Conservation (phyloP, 2,113 vertebrate genomes). For the Cygnus buccinator region DNA sequence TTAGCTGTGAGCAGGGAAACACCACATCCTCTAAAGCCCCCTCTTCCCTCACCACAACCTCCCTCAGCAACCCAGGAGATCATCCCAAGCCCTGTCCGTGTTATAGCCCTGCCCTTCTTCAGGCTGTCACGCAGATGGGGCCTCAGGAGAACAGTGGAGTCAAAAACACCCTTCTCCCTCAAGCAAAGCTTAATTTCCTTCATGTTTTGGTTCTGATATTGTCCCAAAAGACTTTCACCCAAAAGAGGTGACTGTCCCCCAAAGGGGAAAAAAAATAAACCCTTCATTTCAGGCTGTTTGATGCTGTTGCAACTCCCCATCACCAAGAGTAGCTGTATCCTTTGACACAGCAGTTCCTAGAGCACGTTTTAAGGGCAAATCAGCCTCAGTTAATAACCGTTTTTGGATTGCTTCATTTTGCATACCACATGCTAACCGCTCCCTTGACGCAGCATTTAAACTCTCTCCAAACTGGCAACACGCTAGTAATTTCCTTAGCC, state of each 20-base stretch:
- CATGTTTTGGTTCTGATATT: background rate
- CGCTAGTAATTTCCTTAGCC: constrained; percentile 36
- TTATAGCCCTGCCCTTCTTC: background rate
- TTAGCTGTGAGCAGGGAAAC: background rate
- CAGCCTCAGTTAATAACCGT: constrained; percentile 61
- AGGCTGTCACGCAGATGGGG: background rate
- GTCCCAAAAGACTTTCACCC: background rate
- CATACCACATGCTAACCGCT: constrained; percentile 64
- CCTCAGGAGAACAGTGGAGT: background rate
- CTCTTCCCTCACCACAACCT: background rate
- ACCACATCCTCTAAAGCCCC: background rate
- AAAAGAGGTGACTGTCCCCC: background rate
- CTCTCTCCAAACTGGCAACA: constrained; percentile 66
- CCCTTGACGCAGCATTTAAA: constrained; percentile 58
- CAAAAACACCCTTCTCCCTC: background rate
- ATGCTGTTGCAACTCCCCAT: constrained; percentile 33
- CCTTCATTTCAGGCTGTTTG: background rate
- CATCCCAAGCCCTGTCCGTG: background rate
- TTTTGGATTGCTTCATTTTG: constrained; percentile 65
- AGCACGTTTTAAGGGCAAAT: constrained; percentile 60
- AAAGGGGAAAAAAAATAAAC: constrained; percentile 6
- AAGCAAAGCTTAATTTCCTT: background rate
- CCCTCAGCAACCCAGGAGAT: background rate
- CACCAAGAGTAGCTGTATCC: constrained; percentile 40
- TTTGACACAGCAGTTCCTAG: constrained; percentile 67